Evolutionary conservation across 2,113 vertebrate species (phyloP).

Genomic region (Saguinus imperator): DNA sequence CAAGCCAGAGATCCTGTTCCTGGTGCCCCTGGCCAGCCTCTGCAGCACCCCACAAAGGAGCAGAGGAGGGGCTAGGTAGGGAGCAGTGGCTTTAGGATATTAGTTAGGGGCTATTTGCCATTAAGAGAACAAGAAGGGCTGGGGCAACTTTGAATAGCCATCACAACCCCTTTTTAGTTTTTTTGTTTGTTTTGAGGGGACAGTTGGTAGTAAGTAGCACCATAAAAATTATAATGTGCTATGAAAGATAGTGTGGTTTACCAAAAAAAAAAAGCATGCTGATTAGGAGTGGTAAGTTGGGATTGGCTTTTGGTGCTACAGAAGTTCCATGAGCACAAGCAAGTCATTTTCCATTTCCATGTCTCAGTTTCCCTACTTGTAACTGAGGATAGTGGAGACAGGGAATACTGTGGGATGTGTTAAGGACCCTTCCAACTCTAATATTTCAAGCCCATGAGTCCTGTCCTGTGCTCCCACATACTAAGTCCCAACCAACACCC

Average conservation of each 20-base stretch:
- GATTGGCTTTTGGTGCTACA: neutral
- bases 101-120: neutral
- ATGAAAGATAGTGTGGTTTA: neutral
- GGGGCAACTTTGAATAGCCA: neutral
- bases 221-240: neutral
- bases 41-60: neutral
- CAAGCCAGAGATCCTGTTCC: neutral
- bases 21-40: neutral
- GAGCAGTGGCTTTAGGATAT: neutral
- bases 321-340: neutral
- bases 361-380: neutral
- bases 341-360: neutral
- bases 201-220: neutral
- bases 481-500: neutral
- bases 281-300: neutral
- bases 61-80: rapidly evolving
- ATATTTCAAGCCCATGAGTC: neutral
- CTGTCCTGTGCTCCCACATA: neutral
- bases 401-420: rapidly evolving
- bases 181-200: neutral
- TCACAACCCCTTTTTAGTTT: neutral
- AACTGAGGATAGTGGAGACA: neutral
- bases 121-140: neutral
- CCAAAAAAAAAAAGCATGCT: neutral
- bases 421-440: neutral